phyloP scores from a whole-genome alignment of 1,140 invertebrate species.

The Nomia melanderi region DNA sequence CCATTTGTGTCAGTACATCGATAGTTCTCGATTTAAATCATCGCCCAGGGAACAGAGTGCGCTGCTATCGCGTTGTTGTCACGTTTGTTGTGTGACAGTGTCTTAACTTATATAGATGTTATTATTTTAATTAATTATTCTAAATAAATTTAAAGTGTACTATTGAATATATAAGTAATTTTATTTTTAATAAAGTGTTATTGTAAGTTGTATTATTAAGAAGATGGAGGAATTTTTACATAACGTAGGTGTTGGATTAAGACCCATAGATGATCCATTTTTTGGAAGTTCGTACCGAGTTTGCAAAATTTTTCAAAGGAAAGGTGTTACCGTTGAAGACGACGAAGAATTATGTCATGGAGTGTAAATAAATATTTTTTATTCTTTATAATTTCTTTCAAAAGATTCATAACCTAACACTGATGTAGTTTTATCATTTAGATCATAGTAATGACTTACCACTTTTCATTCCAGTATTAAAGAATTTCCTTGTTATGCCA shows the following conservation, averaged over 20 bases:
- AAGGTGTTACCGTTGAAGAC: conserved; percentile 75
- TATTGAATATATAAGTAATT: background rate
- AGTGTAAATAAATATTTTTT: conserved; percentile 62
- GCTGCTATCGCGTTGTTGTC: background rate
- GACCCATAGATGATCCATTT: conserved; percentile 74
- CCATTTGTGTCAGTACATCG: background rate
- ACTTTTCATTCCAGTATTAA: conserved; percentile 71
- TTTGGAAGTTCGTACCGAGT: conserved; percentile 72
- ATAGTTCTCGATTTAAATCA: background rate
- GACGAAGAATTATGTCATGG: conserved; percentile 78
- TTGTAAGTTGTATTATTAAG: background rate
- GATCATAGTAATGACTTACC: conserved; percentile 14
- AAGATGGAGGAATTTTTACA: conserved; percentile 61
- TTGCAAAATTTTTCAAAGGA: conserved; percentile 73
- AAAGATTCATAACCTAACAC: conserved; percentile 33
- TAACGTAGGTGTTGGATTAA: conserved; percentile 71
- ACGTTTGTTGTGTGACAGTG: background rate
- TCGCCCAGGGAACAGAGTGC: background rate
- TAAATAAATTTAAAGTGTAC: conserved; percentile 1
- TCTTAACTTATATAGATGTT: background rate
- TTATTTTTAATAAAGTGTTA: background rate
- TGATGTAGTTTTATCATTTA: background rate
- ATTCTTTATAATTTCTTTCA: background rate
- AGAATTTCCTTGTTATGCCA: conserved; percentile 76
- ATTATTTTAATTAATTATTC: no score